Percentiles rank a stretch among this genome's conserved stretches.
These are phyloP conservation scores for Apomyelois bistriatella DNA, from an alignment of 2,888 invertebrate genomes.

Conservation along the genomic window DNA sequence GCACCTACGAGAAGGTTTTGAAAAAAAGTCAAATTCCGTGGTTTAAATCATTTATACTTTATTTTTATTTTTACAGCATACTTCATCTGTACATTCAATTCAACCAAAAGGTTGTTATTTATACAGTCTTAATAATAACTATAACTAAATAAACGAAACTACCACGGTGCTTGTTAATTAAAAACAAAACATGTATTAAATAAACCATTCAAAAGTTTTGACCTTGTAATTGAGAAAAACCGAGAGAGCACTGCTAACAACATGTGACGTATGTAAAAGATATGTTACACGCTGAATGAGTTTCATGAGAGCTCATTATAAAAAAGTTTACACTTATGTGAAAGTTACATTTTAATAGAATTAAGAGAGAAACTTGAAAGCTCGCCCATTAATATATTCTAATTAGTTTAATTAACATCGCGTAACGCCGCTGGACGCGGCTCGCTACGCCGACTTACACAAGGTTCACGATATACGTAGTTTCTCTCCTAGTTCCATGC, in stretches of 20 bases:
- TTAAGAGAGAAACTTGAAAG: slow-evolving; percentile 47
- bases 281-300: slow-evolving; percentile 22
- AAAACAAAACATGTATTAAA: slow-evolving; percentile 9
- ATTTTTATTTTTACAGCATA: slow-evolving; percentile 16
- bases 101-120: slow-evolving; percentile 17
- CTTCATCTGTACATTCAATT: slow-evolving; percentile 21
- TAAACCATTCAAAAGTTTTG: slow-evolving; percentile 6
- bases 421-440: slow-evolving; percentile 49
- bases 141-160: slow-evolving; percentile 16
- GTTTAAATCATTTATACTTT: slow-evolving; percentile 18
- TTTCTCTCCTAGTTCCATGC: slow-evolving; percentile 23
- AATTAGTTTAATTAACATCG: slow-evolving; percentile 66
- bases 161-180: slow-evolving; percentile 8
- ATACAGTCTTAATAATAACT: slow-evolving; percentile 17
- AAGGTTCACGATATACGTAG: slow-evolving; percentile 27
- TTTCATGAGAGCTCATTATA: slow-evolving; percentile 30
- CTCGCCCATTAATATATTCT: slow-evolving; percentile 53
- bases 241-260: neutral
- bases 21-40: slow-evolving; percentile 2
- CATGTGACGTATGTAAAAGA: slow-evolving; percentile 17
- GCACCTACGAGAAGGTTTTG: no score
- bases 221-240: slow-evolving; percentile 5
- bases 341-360: slow-evolving; percentile 34
- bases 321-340: slow-evolving; percentile 33
- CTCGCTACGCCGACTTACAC: slow-evolving; percentile 33